Evolutionary conservation across 2,797 vertebrate species (phyloP).

Genomic region (Microctenopoma stevenorrisi): DNA sequence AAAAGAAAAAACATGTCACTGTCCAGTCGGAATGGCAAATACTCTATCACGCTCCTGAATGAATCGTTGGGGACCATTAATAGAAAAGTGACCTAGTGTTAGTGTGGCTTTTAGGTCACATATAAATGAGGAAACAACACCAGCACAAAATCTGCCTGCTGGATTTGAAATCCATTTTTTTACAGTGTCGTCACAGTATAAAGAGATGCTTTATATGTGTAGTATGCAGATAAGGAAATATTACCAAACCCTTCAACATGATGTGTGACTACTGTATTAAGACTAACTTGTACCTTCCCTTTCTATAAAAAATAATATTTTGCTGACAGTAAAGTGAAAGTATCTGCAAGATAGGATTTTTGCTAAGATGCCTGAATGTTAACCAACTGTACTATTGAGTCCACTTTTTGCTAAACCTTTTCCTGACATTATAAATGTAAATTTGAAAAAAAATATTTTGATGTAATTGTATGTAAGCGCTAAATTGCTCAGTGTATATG

Average conservation of each 20-base stretch:
- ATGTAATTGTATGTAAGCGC: slow-evolving; percentile 67
- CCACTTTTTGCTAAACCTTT: slow-evolving; percentile 55
- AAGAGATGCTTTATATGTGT: neutral
- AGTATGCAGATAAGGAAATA: neutral
- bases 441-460: slow-evolving; percentile 69
- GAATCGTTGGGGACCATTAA: no score
- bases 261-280: slow-evolving; percentile 1
- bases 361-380: slow-evolving; percentile 73
- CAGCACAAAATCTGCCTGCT: neutral
- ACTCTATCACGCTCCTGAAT: no score
- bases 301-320: neutral
- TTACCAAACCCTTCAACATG: neutral
- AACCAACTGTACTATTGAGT: slow-evolving; percentile 65
- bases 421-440: slow-evolving; percentile 64
- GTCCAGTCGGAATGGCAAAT: no score
- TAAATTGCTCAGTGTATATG: slow-evolving; percentile 59
- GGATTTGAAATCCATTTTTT: neutral
- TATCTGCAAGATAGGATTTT: neutral
- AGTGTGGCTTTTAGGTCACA: neutral
- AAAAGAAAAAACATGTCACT: no score
- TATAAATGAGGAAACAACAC: neutral
- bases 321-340: slow-evolving; percentile 3
- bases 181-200: neutral
- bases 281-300: neutral
- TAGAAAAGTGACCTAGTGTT: no score